Base-by-base conservation (phyloP, 2,888 invertebrate species). In the Agonopterix subpropinquella region DNA sequence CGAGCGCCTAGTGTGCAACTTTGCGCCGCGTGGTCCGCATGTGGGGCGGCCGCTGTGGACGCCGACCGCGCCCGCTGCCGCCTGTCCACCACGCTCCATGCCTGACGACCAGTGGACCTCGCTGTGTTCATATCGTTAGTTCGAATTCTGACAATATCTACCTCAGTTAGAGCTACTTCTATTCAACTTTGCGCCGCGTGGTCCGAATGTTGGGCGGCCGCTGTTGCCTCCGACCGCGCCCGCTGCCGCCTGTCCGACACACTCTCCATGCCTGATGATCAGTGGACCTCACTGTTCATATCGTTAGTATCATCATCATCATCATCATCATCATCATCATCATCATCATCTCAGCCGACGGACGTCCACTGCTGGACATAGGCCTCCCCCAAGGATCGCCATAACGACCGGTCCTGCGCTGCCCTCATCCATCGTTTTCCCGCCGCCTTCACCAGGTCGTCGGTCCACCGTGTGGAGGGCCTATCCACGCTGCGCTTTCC, bases 1-100 rank as follows among this genome's bases (percentile, higher is more conserved):
- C n/a, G 83, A 81, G 55, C 71, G 87, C 0, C 54, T 87, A 42
- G 87, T 87, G 2, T 87, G 87, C 58, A 87, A 87, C 64, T 64
- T 86, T 37, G 79, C 84, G 0, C 87, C 87, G 0, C 65, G 69
- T 1, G 85, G 86, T 0, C 84, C 84, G 0, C 18, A 50, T 0
- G 52, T 62, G 0, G 52, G 53, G 2, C 70, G 70, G 0, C 55
- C 78, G 0, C 49, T 85, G 10, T 86, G 87, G 87, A 54, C 53
- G 1, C 67, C 72, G 0, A 74, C 71, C 0, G 53, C 56, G 0
- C 78, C 87, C 0, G 70, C 74, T 4, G 52, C 73, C 0, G 55
- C 62, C 0, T 86, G 86, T 37, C 80, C 83, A 0, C 53, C 68
- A 0, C 63, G 80, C 0, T 59, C 83, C 0, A 35, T 54, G 0